Base-by-base conservation (phyloP, 2,888 invertebrate genomes). In the Celastrina argiolus region DNA sequence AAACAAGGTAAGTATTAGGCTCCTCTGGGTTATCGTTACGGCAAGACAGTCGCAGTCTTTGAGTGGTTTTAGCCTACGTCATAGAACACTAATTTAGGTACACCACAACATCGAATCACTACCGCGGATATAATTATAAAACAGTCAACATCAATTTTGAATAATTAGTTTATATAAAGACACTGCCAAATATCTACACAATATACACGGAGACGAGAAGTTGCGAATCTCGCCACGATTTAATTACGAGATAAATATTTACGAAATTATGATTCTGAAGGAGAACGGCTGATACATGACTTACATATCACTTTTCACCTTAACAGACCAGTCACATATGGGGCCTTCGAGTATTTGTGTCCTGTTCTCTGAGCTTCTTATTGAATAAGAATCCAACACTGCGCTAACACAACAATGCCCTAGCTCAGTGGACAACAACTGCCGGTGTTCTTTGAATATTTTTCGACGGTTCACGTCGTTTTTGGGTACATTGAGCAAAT, bases 91-190 rank as follows among this genome's bases (percentile, higher is more conserved):
- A 90, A 85, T 86, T 84, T 88, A n/a, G n/a, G n/a, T n/a, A 92
- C 91, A 84, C 90, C 92, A 92, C 92, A 91, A 92, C 92, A 92
- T 89, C 91, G 87, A 92, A 81, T 92, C 89, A 90, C 91, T 91
- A 88, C 91, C 82, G 91, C 84, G 82, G 84, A 86, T 91, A 89
- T 88, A 88, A 87, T 89, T 89, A 89, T 90, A 88, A 91, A 92
- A 92, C 91, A 91, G 90, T 92, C 91, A 92, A 92, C 92, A 92
- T 90, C 91, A 86, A 92, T 88, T 91, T 88, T 80, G 88, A 88
- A 91, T 91, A 87, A 84, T 88, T 78, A 84, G 81, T 83, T 84
- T 81, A 76, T 82, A 83, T 84, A 81, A 82, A 87, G 83, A 76
- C 87, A 87, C 86, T 85, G 84, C 87, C 85, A 84, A 89, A 88